phyloP scores from a whole-genome alignment of 2,113 vertebrate species.

The Pteruthius melanotis region DNA sequence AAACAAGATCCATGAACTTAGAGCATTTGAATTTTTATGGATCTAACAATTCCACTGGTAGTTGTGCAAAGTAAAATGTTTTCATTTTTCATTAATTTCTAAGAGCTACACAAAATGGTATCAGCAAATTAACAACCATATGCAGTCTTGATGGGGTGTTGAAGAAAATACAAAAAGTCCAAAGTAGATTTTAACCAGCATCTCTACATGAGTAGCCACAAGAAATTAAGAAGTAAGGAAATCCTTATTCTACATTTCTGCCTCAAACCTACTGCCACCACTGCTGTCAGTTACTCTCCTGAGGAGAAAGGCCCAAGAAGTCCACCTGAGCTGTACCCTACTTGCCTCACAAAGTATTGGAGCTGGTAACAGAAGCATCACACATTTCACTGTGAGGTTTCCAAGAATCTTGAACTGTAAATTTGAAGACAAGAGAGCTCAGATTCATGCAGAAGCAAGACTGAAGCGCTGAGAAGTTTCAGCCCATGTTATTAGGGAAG shows the following conservation, averaged over 20 bases:
- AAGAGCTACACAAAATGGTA: neutral
- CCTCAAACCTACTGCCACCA: neutral
- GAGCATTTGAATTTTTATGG: neutral
- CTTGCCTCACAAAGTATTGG: neutral
- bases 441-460: neutral
- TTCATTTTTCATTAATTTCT: fast-evolving
- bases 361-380: neutral
- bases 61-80: neutral
- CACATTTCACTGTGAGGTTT: neutral
- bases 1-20: neutral
- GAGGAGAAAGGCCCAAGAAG: neutral
- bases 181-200: neutral
- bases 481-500: neutral
- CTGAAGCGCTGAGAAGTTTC: neutral
- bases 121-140: neutral
- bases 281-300: neutral
- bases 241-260: neutral
- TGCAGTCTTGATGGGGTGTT: neutral
- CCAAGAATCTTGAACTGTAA: neutral
- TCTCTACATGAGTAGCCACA: neutral
- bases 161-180: neutral
- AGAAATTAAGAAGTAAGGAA: neutral
- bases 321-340: neutral
- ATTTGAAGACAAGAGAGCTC: neutral
- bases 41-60: neutral